These are phyloP conservation scores for Tigriopus japonicus DNA, from an alignment of 1,140 invertebrate species.

Conservation along the genomic window DNA sequence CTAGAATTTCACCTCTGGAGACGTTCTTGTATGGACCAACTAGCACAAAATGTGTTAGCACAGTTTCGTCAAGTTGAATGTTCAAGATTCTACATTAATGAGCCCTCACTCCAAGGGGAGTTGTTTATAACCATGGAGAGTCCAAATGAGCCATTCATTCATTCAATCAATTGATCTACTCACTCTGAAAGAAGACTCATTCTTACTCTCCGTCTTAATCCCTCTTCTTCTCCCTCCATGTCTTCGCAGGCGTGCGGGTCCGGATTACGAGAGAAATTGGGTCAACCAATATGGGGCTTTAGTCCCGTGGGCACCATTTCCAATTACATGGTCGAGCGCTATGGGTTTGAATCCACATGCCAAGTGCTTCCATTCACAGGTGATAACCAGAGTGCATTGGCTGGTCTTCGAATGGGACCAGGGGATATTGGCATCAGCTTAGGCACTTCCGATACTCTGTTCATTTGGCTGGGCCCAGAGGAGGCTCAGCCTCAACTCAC, in stretches of 20 bases:
- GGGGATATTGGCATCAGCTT: slow-evolving; percentile 73
- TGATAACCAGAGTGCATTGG: slow-evolving; percentile 72
- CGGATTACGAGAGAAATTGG: slow-evolving; percentile 41
- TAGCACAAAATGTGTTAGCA: too few species aligned
- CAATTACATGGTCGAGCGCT: slow-evolving; percentile 58
- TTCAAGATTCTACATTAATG: too few species aligned
- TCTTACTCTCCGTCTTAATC: slow-evolving; percentile 1
- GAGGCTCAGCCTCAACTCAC: slow-evolving; percentile 40
- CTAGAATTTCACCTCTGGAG: too few species aligned
- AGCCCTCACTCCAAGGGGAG: too few species aligned
- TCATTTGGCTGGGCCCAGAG: slow-evolving; percentile 45
- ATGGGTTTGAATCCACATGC: slow-evolving; percentile 58
- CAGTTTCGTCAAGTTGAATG: too few species aligned
- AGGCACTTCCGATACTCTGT: slow-evolving; percentile 79
- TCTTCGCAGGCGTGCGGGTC: slow-evolving; percentile 34
- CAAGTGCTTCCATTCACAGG: slow-evolving; percentile 73
- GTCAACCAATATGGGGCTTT: slow-evolving; percentile 44
- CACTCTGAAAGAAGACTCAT: not conserved
- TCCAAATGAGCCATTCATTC: not conserved
- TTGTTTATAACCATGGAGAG: too few species aligned
- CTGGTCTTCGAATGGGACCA: slow-evolving; percentile 51
- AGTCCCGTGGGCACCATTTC: slow-evolving; percentile 49
- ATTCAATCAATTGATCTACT: not conserved
- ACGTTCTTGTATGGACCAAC: too few species aligned
- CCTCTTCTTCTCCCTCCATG: slow-evolving; percentile 25